phyloP scores from a whole-genome alignment of 2,797 vertebrate species.

The Gymnothorax reevesii region DNA sequence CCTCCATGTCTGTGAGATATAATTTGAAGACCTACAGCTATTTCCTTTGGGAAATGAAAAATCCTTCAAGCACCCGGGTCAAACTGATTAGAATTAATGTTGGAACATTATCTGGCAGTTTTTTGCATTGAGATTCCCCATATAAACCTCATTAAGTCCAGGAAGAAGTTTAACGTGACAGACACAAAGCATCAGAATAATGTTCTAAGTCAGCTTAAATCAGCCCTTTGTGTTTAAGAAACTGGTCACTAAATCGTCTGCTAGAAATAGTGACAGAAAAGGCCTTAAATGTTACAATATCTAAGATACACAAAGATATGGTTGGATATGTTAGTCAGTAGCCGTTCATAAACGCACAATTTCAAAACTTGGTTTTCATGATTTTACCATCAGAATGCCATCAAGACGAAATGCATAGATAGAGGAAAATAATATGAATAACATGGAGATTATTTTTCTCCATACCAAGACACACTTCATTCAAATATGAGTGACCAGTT shows the following conservation, averaged over 20 bases:
- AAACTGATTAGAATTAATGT: background rate
- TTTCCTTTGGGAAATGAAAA: background rate
- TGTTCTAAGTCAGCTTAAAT: no score
- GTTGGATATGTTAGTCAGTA: background rate
- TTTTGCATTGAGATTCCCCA: no score
- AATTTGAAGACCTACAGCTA: background rate
- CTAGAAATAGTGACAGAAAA: background rate
- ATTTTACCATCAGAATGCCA: background rate
- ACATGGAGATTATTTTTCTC: background rate
- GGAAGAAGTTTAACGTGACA: no score
- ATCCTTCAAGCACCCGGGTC: background rate
- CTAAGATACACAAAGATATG: background rate
- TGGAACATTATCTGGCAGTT: no score
- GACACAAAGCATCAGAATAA: no score
- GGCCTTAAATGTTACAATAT: background rate
- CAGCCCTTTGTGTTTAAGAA: background rate
- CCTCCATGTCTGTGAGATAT: background rate
- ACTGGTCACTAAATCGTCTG: background rate
- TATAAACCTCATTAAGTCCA: no score
- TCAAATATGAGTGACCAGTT: background rate
- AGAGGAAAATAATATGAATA: background rate
- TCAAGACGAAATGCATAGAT: background rate
- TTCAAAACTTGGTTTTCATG: background rate
- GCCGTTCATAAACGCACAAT: background rate
- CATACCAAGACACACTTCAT: background rate